phyloP scores from a whole-genome alignment of 2,797 vertebrate genomes.

The Kryptolebias ocellatus region DNA sequence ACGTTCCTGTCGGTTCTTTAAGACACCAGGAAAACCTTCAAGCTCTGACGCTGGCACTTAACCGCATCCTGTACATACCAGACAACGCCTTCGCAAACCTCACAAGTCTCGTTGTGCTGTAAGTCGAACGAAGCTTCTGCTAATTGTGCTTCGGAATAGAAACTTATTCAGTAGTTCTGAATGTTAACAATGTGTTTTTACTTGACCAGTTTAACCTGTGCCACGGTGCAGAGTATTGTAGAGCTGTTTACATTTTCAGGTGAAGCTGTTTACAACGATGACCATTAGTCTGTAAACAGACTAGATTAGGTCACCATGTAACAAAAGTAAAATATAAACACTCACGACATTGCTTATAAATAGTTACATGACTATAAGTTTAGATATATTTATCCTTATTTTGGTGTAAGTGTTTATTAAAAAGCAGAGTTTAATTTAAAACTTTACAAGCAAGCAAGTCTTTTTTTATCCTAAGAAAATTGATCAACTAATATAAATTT shows the following conservation, averaged over 20 bases:
- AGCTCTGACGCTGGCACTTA: slow-evolving; percentile 93
- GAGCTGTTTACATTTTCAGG: not conserved
- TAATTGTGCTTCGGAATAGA: slow-evolving; percentile 24
- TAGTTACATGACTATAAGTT: not conserved
- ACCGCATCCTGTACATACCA: slow-evolving; percentile 91
- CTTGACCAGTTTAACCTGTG: slow-evolving; percentile 1
- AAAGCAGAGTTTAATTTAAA: too few relatives aligned
- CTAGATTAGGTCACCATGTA: not conserved
- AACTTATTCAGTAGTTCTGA: not conserved
- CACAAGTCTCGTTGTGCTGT: slow-evolving; percentile 95
- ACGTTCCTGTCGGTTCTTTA: slow-evolving; percentile 89
- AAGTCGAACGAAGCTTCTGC: slow-evolving; percentile 73
- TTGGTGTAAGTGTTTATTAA: too few relatives aligned
- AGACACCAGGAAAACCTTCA: slow-evolving; percentile 93
- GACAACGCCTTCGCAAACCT: slow-evolving; percentile 95
- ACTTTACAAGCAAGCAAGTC: too few relatives aligned
- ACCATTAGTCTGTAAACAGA: not conserved
- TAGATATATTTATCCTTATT: too few relatives aligned
- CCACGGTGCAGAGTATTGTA: not conserved
- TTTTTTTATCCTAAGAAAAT: too few relatives aligned
- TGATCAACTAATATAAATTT: too few relatives aligned
- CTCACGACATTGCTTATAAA: slow-evolving; percentile 26
- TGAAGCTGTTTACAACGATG: not conserved
- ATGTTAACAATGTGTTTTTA: slow-evolving; percentile 10
- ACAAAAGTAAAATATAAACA: not conserved